phyloP scores from a whole-genome alignment of 2,113 vertebrate species.

The Macheiramphus alcinus region DNA sequence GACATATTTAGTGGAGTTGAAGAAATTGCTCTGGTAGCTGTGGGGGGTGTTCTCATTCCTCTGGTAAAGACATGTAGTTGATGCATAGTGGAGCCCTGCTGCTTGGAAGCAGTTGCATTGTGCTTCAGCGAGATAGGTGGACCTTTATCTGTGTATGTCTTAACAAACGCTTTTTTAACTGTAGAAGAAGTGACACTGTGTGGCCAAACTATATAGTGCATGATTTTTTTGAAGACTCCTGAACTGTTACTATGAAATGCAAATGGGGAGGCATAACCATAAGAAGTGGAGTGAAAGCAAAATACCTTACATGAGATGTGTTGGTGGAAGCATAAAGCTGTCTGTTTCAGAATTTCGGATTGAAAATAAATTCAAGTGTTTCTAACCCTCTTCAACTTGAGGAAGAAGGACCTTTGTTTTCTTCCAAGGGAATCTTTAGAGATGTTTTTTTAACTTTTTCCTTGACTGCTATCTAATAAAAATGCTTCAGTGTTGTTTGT shows the following conservation, averaged over 20 bases:
- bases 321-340: not conserved
- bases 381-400: not conserved
- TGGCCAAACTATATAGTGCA: not conserved
- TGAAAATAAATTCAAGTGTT: not conserved
- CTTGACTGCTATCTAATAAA: not conserved
- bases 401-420: not conserved
- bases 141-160: not conserved
- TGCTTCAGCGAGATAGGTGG: not conserved
- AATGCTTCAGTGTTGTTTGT: not conserved
- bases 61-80: not conserved
- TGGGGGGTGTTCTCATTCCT: not conserved
- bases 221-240: not conserved
- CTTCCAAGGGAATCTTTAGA: not conserved
- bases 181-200: not conserved
- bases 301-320: rapidly evolving
- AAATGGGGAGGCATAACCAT: not conserved
- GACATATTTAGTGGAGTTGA: not conserved
- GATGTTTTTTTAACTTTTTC: not conserved
- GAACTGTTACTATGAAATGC: not conserved
- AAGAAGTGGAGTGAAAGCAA: not conserved
- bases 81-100: not conserved
- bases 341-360: not conserved
- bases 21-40: not conserved
- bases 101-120: not conserved
- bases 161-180: not conserved